phyloP scores from a whole-genome alignment of 2,797 vertebrate genomes.

The Coendou prehensilis region DNA sequence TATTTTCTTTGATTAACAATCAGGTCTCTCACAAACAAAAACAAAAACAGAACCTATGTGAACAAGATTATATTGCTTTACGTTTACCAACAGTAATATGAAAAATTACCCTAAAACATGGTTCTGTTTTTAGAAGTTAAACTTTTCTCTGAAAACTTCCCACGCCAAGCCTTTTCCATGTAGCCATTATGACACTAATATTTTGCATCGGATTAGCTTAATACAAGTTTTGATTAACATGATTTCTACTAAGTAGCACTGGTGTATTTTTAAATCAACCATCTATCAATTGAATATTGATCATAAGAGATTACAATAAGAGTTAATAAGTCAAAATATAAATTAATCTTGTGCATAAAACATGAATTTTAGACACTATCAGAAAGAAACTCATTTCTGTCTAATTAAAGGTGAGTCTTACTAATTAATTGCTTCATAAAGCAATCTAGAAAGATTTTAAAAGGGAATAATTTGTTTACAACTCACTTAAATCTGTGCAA shows the following conservation, averaged over 20 bases:
- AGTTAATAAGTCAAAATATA: neutral
- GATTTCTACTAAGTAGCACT: neutral
- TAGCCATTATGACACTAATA: neutral
- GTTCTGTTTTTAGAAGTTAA: neutral
- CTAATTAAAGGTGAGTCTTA: slow-evolving; percentile 11
- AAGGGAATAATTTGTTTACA: neutral
- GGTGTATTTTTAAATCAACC: neutral
- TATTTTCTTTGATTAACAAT: slow-evolving; percentile 29
- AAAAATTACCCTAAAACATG: neutral
- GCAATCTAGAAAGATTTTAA: neutral
- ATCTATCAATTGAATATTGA: neutral
- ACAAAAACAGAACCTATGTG: neutral
- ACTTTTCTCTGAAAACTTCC: slow-evolving; percentile 20
- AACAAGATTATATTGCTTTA: neutral
- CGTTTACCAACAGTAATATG: neutral
- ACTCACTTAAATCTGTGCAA: neutral
- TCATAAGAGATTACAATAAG: neutral
- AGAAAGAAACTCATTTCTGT: slow-evolving; percentile 8
- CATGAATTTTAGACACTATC: neutral
- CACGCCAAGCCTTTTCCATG: accelerated
- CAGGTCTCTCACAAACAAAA: neutral
- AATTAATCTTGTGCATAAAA: neutral
- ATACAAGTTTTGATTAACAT: neutral
- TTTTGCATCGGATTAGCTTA: neutral
- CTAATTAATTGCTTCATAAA: neutral